Conservation (phyloP, 2,888 invertebrate genomes). For the Sympetrum striolatum region DNA sequence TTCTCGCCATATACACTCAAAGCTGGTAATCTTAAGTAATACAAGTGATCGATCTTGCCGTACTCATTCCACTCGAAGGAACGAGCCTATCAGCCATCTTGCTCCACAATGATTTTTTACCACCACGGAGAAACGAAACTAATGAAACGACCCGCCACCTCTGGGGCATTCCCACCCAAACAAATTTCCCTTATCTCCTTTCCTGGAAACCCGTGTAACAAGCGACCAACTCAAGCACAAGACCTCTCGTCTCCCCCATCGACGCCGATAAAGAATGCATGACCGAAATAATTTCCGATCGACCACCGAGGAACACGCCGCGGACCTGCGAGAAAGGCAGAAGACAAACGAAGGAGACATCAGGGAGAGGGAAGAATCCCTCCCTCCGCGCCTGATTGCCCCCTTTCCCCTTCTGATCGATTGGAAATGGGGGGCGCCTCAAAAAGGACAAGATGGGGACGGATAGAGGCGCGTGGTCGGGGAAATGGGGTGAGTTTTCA, state of each 20-base stretch:
- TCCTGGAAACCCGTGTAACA: not conserved
- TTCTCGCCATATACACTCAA: no score
- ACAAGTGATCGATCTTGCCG: no score
- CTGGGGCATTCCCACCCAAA: no score
- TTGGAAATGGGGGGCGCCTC: not conserved
- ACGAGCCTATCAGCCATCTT: no score
- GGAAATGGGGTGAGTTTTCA: not conserved
- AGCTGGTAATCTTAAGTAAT: no score
- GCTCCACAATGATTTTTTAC: no score
- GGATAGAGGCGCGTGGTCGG: not conserved
- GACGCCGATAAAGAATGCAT: not conserved
- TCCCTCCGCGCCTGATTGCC: not conserved
- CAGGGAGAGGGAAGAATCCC: not conserved
- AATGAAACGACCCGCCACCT: no score
- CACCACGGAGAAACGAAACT: no score
- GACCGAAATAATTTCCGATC: not conserved
- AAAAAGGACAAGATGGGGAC: not conserved
- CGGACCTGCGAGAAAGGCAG: not conserved
- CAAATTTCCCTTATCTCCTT: no score
- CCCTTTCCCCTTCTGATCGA: conserved; percentile 24
- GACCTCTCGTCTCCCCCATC: not conserved
- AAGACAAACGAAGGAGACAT: not conserved
- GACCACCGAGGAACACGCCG: not conserved
- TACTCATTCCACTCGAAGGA: no score
- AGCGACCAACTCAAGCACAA: not conserved